Base-by-base conservation (phyloP, 2,888 invertebrate species). In the Argyresthia goedartella region DNA sequence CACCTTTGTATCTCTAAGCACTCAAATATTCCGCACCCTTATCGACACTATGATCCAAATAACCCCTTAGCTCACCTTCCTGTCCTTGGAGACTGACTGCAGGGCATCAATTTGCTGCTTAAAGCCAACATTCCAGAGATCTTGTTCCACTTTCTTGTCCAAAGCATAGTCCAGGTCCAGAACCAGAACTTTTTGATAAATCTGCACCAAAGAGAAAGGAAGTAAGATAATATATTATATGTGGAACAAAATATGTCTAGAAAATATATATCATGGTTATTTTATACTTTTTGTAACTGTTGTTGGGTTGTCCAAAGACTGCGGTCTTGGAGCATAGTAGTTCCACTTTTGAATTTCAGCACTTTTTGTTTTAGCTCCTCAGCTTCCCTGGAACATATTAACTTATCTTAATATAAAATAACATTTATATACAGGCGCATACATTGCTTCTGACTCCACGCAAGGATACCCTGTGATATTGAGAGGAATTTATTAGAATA, bases 141-240 rank as follows among this genome's bases (percentile, higher is more conserved):
- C 95, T 69, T 95, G 95, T 71, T 96, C 96, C 35, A 95, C 94
- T 81, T 95, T 95, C 74, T 93, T 93, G 73, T 95, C 95, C 64
- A 96, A 79, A 13, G 95, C 95, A 88, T 93, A 95, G 73, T 95
- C 95, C 62, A 95, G 81, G 76, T 95, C 95, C 53, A 92, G 78
- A 51, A 95, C 89, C 55, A 96, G 82, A 51, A 95, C 91, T 76
- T 92, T 90, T 70, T 92, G 92, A 66, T 91, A 91, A 52, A 93
- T 86, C 84, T 92, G 88, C 1, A 70, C 25, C n/a, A 25, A 72
- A 43, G 49, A 45, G 14, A 44, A 44, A 44, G 3, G 39, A 25
- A 4, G 6, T 25, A 6, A 25, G 25, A 25, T 25, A 25, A 25
- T 4, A 25, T 25, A 25, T 25, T 25, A 6, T 6, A 25, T 25